phyloP scores from a whole-genome alignment of 2,888 invertebrate genomes.

The Philopedon plagiatum region DNA sequence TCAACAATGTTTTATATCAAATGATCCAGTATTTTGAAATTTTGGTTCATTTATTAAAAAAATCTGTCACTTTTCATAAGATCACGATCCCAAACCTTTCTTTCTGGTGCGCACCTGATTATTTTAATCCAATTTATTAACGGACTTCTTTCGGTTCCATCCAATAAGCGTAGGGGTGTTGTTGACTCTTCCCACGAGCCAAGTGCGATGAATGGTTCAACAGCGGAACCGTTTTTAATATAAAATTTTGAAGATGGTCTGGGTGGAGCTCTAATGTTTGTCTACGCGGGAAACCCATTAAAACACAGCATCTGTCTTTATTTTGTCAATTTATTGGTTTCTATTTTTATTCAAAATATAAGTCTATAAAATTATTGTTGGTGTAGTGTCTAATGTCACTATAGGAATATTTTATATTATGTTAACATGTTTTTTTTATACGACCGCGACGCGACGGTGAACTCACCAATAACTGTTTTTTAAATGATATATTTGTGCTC shows the following conservation, averaged over 20 bases:
- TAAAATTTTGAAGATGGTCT: constrained; percentile 10
- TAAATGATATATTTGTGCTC: no score
- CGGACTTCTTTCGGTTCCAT: not conserved
- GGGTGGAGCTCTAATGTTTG: constrained; percentile 4
- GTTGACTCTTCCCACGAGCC: constrained; percentile 12
- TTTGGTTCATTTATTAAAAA: no score
- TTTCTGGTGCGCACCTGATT: not conserved
- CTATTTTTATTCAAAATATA: not conserved
- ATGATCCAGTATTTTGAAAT: no score
- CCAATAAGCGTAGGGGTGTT: not conserved
- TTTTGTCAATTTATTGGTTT: not conserved
- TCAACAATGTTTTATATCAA: no score
- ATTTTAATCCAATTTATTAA: not conserved
- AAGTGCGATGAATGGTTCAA: constrained; percentile 7
- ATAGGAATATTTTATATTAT: no score
- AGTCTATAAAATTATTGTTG: no score
- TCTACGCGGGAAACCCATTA: constrained; percentile 9
- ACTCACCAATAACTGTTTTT: no score
- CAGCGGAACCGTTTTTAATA: constrained; percentile 1
- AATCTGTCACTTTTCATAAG: no score
- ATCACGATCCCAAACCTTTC: no score
- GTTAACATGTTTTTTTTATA: no score
- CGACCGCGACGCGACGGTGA: no score
- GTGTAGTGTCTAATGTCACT: no score
- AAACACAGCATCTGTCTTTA: not conserved